Base-by-base conservation (phyloP, 2,113 vertebrate genomes). In the Halichoerus grypus region DNA sequence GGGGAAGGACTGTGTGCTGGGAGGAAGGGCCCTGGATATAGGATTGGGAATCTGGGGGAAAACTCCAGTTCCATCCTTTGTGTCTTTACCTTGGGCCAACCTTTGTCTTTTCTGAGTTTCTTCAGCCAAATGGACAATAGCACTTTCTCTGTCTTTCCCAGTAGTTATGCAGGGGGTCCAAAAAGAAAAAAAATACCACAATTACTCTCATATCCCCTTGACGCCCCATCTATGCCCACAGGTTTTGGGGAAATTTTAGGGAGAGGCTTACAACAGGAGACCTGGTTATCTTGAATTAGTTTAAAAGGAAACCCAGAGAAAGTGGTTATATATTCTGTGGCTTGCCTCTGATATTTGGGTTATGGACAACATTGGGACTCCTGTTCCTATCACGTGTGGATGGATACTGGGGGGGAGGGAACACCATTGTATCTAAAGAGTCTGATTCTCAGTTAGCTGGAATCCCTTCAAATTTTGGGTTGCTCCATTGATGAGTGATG, bases 21-120 rank as follows among this genome's bases (percentile, higher is more conserved):
- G 7, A 91, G 21, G 9, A n/a, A 63, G 21, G 65, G 12, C 15
- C 4, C 18, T 7, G 33, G 36, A 13, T 31, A 10, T 10, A 39
- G 3, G 19, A 1, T n/a, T 67, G 71, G 49, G 53, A 76, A 39
- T 13, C 28, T 42, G 6, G 6, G 4, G 8, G 26, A 9, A 19
- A 19, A 63, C n/a, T 59, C 1, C 5, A 57, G 16, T 9, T 51
- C 13, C 65, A 9, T 6, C 24, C 31, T 76, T 49, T 71, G 5
- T 26, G 31, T 9, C 18, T 51, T 31, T 5, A 16, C 10, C 0
- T 14, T 0, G 13, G 31, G 0, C 6, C 28, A 18, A 0, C 5
- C 13, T 86, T 82, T 67, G n/a, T 22, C 51, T 83, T 76, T 24
- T 42, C 26, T 55, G 39, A 55, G 22, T 92, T 82, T 71, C 18